Conservation (phyloP, 1,140 invertebrate genomes). For the Aporrectodea caliginosa region DNA sequence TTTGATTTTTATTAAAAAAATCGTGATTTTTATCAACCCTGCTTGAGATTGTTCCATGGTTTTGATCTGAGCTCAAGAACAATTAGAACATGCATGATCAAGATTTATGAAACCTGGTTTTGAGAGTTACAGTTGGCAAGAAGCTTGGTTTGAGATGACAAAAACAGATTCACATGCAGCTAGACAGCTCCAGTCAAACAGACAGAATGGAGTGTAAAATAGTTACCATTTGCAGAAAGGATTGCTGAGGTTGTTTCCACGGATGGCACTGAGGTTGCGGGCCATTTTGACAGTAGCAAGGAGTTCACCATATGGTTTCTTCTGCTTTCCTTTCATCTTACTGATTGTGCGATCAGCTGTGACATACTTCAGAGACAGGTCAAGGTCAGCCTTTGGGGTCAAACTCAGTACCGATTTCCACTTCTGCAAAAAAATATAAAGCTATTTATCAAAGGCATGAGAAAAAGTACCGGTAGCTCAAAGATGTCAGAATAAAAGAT, state of each 20-base stretch:
- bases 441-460: neutral
- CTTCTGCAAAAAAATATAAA: neutral
- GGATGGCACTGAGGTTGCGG: constrained; percentile 77
- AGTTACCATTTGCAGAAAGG: constrained; percentile 92
- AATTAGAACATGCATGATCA: no score
- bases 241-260: constrained; percentile 83
- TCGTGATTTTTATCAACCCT: no score
- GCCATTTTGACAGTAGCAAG: constrained; percentile 92
- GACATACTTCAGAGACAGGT: constrained; percentile 87
- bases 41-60: no score
- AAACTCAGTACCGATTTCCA: constrained; percentile 24
- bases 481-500: neutral
- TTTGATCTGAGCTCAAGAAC: no score
- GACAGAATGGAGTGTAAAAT: no score
- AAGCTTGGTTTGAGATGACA: no score
- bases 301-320: constrained; percentile 66
- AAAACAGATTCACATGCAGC: no score
- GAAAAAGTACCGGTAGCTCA: neutral
- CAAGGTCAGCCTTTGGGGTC: constrained; percentile 79
- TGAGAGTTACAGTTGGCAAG: no score
- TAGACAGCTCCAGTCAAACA: no score
- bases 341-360: constrained; percentile 61
- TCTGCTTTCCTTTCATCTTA: constrained; percentile 24
- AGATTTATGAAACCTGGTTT: no score
- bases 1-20: no score